Conservation (phyloP, 2,113 vertebrate genomes). For the Heterochromis multidens region DNA sequence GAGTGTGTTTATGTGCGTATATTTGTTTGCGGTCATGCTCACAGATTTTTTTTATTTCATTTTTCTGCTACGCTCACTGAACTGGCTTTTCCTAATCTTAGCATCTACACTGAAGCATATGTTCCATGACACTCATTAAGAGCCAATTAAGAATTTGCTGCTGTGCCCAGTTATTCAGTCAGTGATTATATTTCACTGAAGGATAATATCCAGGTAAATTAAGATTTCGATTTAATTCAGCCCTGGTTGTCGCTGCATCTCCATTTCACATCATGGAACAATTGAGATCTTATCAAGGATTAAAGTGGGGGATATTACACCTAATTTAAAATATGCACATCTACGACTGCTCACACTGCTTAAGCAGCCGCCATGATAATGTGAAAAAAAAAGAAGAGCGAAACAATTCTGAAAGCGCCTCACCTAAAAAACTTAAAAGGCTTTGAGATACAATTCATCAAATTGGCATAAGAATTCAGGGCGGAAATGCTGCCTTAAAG, state of each 20-base stretch:
- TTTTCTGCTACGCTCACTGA: background rate
- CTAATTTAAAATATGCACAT: constrained; percentile 74
- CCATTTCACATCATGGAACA: constrained; percentile 72
- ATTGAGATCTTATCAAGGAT: constrained; percentile 76
- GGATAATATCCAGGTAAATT: constrained; percentile 75
- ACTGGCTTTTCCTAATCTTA: constrained; percentile 43
- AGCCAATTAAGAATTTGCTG: constrained; percentile 64
- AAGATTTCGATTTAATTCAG: constrained; percentile 75
- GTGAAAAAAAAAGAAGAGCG: constrained; percentile 1
- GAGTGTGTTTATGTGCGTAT: constrained; percentile 32
- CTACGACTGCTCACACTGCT: constrained; percentile 46
- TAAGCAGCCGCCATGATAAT: constrained; percentile 53
- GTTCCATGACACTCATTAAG: constrained; percentile 61
- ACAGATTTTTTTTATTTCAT: constrained; percentile 9
- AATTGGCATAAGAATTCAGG: constrained; percentile 39
- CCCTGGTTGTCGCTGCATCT: constrained; percentile 63
- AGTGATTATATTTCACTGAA: constrained; percentile 70
- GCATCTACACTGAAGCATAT: constrained; percentile 53
- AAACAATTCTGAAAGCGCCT: constrained; percentile 53
- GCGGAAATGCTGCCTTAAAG: constrained; percentile 50
- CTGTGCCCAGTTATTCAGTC: constrained; percentile 60
- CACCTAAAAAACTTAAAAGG: constrained; percentile 42
- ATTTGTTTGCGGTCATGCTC: constrained; percentile 30
- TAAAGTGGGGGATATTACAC: constrained; percentile 72
- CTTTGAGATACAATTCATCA: constrained; percentile 57